Percentiles rank a stretch among this genome's conserved stretches.
These are phyloP conservation scores for Scelioninae gen. 2 DNA, from an alignment of 2,888 invertebrate genomes.

Conservation along the genomic window DNA sequence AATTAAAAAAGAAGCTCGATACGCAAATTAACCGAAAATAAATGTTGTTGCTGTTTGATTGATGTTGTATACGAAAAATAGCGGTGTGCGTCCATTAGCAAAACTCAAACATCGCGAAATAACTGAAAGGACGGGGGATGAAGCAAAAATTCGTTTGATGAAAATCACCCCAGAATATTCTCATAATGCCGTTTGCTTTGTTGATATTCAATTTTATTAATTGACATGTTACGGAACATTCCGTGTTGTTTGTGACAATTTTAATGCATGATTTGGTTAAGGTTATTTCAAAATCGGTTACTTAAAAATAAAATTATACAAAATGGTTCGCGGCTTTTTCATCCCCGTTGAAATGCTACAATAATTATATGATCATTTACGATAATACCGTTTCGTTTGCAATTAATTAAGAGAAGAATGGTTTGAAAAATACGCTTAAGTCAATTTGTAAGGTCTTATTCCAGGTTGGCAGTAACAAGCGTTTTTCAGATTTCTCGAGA, in stretches of 20 bases:
- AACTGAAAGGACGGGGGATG: not conserved
- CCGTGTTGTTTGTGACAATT: too few species aligned
- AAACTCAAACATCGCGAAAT: constrained; percentile 17
- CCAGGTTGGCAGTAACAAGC: not conserved
- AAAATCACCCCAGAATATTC: not conserved
- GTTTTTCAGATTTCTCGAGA: not conserved
- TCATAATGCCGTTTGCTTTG: not conserved
- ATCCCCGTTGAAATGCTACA: too few species aligned
- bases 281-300: too few species aligned
- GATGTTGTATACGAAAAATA: not conserved
- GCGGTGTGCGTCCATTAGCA: constrained; percentile 14
- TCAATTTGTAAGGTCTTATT: not conserved
- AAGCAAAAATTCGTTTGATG: constrained; percentile 18
- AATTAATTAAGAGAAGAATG: not conserved
- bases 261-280: not conserved
- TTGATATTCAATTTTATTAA: constrained; percentile 24
- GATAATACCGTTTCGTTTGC: too few species aligned
- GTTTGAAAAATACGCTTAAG: not conserved
- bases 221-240: constrained; percentile 14
- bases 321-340: too few species aligned
- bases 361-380: too few species aligned
- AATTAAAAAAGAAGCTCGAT: constrained; percentile 8
- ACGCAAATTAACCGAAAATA: constrained; percentile 28
- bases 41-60: constrained; percentile 21
- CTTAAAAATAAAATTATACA: too few species aligned